A percentile compares a stretch with the other conserved stretches of the same genome.
These are phyloP conservation scores for Idaea dimidiata DNA, from an alignment of 2,888 invertebrate genomes.

Conservation along the genomic window DNA sequence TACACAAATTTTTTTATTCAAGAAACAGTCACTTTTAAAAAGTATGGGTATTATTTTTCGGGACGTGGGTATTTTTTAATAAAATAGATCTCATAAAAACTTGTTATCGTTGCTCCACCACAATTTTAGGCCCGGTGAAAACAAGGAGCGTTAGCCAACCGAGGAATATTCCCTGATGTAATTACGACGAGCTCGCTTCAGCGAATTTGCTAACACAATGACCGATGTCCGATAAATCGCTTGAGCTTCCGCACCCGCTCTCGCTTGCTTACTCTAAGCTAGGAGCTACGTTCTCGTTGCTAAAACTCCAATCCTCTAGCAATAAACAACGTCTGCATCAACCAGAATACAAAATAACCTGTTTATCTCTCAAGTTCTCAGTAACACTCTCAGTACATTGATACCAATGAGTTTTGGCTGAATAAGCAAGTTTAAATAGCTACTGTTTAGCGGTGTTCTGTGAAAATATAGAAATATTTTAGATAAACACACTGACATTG, in stretches of 20 bases:
- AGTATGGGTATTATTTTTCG: not conserved
- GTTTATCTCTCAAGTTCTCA: conserved; percentile 18
- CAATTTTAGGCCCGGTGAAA: conserved; percentile 50
- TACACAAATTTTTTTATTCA: too few relatives aligned
- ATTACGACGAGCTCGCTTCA: conserved; percentile 64
- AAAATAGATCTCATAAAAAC: conserved; percentile 7
- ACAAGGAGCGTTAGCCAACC: conserved; percentile 45
- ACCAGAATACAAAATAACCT: conserved; percentile 11
- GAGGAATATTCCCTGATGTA: conserved; percentile 72
- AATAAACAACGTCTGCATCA: conserved; percentile 11
- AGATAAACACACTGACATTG: conserved; percentile 22
- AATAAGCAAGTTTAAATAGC: conserved; percentile 21
- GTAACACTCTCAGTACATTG: conserved; percentile 8
- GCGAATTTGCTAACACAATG: conserved; percentile 68
- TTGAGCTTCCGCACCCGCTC: conserved; percentile 34
- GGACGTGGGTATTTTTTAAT: not conserved
- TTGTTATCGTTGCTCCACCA: conserved; percentile 21
- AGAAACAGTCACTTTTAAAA: too few relatives aligned
- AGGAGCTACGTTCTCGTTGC: not conserved
- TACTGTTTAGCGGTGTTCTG: conserved; percentile 18
- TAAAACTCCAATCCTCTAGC: conserved; percentile 2
- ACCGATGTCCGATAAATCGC: conserved; percentile 58
- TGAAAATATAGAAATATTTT: conserved; percentile 15
- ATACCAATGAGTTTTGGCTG: conserved; percentile 16
- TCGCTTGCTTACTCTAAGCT: conserved; percentile 13